These are phyloP conservation scores for Siderastrea radians DNA, from an alignment of 92 coral and sea anemone species.

Conservation along the genomic window DNA sequence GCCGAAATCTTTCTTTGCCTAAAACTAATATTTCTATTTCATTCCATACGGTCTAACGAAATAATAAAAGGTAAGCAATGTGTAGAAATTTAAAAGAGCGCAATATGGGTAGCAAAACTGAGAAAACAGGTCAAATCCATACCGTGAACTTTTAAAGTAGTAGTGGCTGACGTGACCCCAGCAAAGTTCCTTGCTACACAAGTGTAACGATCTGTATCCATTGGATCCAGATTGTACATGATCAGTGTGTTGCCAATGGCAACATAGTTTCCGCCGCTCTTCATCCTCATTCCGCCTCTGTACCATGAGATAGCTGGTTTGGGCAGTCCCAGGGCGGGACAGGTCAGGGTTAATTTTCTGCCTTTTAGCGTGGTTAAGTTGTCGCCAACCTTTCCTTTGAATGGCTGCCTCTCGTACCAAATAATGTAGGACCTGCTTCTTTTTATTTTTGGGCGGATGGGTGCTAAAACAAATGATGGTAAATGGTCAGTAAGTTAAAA, in stretches of 20 bases:
- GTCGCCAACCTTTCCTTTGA: conserved; percentile 80
- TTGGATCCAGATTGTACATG: conserved; percentile 75
- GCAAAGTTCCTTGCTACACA: conserved; percentile 83
- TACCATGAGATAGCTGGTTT: conserved; percentile 86
- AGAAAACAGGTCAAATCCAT: conserved; percentile 2
- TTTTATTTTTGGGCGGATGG: conserved; percentile 69
- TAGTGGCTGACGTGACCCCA: conserved; percentile 75
- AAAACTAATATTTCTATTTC: too few species aligned
- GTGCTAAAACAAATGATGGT: conserved; percentile 48
- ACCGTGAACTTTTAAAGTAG: conserved; percentile 89
- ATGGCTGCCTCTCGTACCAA: conserved; percentile 90
- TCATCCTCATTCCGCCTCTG: conserved; percentile 74
- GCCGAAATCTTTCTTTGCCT: too few species aligned
- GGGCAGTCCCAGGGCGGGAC: conserved; percentile 88
- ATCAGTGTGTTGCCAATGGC: conserved; percentile 78
- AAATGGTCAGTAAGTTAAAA: background rate
- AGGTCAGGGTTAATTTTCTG: conserved; percentile 83
- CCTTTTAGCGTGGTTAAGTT: conserved; percentile 91
- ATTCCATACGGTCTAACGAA: too few species aligned
- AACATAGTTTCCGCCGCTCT: conserved; percentile 63
- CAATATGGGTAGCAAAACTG: background rate
- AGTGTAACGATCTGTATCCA: conserved; percentile 88
- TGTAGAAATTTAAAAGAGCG: too few species aligned
- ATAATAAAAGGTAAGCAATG: too few species aligned
- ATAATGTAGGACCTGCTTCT: conserved; percentile 70